Evolutionary conservation across 1,140 invertebrate species (phyloP).

Genomic region (Colletes gigas): DNA sequence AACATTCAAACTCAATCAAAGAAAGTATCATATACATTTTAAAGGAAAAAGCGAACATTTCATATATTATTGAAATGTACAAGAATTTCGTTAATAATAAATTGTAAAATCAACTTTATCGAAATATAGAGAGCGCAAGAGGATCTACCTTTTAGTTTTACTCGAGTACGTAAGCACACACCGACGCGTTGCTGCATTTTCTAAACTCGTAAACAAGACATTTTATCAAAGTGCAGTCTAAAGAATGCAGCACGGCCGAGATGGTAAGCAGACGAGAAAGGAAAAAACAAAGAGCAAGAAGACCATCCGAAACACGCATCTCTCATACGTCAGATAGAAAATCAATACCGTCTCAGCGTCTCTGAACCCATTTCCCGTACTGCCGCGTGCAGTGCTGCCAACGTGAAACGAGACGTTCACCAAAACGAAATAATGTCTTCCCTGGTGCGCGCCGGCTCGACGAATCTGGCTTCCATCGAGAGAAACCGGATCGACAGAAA

Average conservation of each 20-base stretch:
- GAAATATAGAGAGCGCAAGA: background rate
- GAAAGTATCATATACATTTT: no score
- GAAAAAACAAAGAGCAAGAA: conserved; percentile 67
- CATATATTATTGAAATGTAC: background rate
- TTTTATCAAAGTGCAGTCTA: conserved; percentile 56
- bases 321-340: conserved; percentile 78
- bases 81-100: background rate
- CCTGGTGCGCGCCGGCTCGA: conserved; percentile 8
- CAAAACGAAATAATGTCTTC: conserved; percentile 58
- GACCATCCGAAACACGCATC: conserved; percentile 77
- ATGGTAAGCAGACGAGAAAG: conserved; percentile 60
- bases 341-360: conserved; percentile 77
- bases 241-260: conserved; percentile 41
- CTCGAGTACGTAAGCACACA: background rate
- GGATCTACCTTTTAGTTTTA: background rate
- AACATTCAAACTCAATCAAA: no score
- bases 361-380: conserved; percentile 76
- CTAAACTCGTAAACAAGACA: conserved; percentile 50
- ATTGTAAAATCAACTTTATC: background rate
- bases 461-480: conserved; percentile 24
- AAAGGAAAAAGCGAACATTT: background rate
- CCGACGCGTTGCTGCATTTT: conserved; percentile 32
- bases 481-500: background rate
- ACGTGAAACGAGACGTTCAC: conserved; percentile 69
- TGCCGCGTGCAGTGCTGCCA: conserved; percentile 72